Evolutionary conservation across 2,113 vertebrate genomes (phyloP).

Genomic region (Tetrax tetrax): DNA sequence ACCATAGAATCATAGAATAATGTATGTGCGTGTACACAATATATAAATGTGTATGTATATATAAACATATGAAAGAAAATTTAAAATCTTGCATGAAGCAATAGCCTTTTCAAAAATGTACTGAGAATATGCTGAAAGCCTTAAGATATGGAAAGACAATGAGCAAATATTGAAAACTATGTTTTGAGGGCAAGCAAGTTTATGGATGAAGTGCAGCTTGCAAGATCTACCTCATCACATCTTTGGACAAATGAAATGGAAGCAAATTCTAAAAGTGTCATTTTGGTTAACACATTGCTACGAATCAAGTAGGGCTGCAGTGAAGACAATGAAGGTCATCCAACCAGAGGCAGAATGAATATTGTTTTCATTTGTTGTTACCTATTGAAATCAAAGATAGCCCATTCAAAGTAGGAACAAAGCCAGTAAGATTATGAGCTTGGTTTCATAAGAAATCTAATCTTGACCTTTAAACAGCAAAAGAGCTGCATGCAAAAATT

Average conservation of each 20-base stretch:
- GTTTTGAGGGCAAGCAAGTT: neutral
- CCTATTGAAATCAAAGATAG: neutral
- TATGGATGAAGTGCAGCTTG: neutral
- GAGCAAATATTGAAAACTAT: neutral
- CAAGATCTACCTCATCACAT: neutral
- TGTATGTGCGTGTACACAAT: neutral
- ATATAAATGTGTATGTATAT: fast-evolving
- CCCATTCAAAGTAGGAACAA: neutral
- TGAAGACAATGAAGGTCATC: neutral
- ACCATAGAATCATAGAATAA: too few relatives aligned
- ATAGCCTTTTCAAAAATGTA: neutral
- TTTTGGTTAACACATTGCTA: neutral
- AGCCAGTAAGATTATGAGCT: neutral
- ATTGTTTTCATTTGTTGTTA: neutral
- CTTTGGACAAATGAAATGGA: neutral
- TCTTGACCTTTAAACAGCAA: neutral
- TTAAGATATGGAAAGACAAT: neutral
- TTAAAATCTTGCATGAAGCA: neutral
- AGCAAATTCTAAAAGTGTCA: neutral
- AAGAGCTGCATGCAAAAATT: neutral
- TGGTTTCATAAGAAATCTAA: neutral
- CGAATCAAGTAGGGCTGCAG: neutral
- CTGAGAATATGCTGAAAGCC: neutral
- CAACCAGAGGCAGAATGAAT: neutral
- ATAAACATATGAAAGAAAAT: neutral